Evolutionary conservation across 2,797 vertebrate genomes (phyloP).

Genomic region (Cryptoprocta ferox): DNA sequence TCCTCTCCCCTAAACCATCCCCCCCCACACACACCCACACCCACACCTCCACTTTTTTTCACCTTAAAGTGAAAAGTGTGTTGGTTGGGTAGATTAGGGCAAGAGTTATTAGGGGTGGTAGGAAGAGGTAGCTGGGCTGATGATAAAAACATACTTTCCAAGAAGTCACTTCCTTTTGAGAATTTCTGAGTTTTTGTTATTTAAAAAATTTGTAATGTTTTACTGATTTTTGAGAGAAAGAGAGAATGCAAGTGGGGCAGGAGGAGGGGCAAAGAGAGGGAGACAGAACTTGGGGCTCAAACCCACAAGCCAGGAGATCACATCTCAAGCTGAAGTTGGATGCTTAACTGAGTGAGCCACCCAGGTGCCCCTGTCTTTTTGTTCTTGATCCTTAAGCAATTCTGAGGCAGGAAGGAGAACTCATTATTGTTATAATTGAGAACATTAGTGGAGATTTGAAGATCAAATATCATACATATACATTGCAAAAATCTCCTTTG

Average conservation of each 20-base stretch:
- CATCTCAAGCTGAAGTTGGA: too few species aligned
- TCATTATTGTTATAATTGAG: neutral
- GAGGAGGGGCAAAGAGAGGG: too few species aligned
- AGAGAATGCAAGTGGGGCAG: too few species aligned
- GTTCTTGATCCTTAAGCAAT: neutral
- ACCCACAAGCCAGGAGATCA: too few species aligned
- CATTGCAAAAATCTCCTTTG: neutral
- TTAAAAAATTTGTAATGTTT: too few species aligned
- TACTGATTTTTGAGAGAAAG: too few species aligned
- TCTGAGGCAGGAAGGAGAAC: neutral
- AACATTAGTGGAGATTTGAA: neutral
- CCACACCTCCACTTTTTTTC: too few species aligned
- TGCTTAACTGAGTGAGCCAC: too few species aligned
- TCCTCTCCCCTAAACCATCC: neutral
- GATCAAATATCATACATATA: neutral
- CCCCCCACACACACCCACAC: too few species aligned
- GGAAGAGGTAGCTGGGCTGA: neutral
- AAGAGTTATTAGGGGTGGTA: neutral
- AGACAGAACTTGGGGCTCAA: too few species aligned
- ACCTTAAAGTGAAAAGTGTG: neutral
- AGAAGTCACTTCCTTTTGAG: neutral
- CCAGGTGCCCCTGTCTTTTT: neutral
- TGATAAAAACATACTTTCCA: neutral
- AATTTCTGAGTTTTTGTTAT: neutral
- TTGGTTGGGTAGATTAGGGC: neutral